Conservation (phyloP, 2,797 vertebrate genomes). For the Acrocephalus scirpaceus region DNA sequence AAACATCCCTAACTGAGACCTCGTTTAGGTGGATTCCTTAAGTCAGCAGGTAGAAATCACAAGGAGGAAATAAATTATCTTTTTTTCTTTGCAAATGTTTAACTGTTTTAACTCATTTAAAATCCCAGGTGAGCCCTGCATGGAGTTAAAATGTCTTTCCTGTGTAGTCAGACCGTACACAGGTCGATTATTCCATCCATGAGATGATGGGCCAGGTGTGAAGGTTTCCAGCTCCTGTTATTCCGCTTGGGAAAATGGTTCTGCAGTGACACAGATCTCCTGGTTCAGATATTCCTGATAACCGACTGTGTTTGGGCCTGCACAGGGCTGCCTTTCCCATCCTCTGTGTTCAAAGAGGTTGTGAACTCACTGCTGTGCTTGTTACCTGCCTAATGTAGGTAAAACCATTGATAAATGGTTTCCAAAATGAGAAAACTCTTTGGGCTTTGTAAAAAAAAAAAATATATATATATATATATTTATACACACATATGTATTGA, state of each 20-base stretch:
- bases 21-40: neutral
- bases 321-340: neutral
- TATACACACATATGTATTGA: neutral
- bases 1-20: neutral
- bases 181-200: neutral
- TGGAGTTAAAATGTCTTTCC: constrained; percentile 15
- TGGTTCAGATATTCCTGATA: constrained; percentile 14
- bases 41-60: neutral
- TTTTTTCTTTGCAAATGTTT: neutral
- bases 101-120: neutral
- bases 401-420: neutral
- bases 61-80: neutral
- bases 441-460: neutral
- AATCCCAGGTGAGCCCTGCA: neutral
- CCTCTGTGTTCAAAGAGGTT: neutral
- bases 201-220: neutral
- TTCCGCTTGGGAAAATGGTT: constrained; percentile 17
- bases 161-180: neutral
- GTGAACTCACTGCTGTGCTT: neutral
- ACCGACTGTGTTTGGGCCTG: neutral
- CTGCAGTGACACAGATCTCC: neutral
- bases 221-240: neutral
- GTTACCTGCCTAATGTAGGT: neutral
- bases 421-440: neutral
- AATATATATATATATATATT: no score